Evolutionary conservation across 2,797 vertebrate genomes (phyloP).

Genomic region (Malacoctenus gilli): DNA sequence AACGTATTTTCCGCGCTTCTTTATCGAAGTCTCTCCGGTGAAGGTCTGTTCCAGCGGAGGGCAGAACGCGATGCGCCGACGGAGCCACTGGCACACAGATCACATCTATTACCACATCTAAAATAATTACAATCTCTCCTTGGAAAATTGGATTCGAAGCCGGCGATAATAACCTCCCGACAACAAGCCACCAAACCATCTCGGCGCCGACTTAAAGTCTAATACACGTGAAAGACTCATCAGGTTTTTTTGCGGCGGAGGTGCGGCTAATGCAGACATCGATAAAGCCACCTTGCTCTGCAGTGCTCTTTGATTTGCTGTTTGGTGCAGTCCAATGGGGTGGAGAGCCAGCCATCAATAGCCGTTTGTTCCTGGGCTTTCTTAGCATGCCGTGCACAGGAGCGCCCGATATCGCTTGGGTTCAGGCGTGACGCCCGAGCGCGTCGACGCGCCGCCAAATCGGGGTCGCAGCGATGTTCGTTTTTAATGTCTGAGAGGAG

Average conservation of each 20-base stretch:
- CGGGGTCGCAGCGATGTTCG: background rate
- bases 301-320: constrained; percentile 69
- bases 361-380: constrained; percentile 44
- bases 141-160: no score
- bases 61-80: no score
- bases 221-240: constrained; percentile 57
- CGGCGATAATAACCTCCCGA: constrained; percentile 21
- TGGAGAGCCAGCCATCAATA: constrained; percentile 49
- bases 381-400: constrained; percentile 17
- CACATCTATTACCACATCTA: constrained; percentile 16
- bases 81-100: no score
- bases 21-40: constrained; percentile 4
- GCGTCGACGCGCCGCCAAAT: background rate
- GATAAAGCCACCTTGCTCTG: constrained; percentile 64
- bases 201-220: constrained; percentile 41
- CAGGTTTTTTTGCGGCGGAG: constrained; percentile 48
- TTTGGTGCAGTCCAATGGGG: constrained; percentile 66
- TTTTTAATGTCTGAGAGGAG: background rate
- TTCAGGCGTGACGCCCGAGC: constrained; percentile 3
- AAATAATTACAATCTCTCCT: constrained; percentile 27
- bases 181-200: constrained; percentile 31
- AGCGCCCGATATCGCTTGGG: no score
- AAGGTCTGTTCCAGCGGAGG: no score
- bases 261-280: constrained; percentile 62
- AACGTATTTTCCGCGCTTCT: no score